Conservation (phyloP, 2,797 vertebrate genomes). For the Microtus californicus region DNA sequence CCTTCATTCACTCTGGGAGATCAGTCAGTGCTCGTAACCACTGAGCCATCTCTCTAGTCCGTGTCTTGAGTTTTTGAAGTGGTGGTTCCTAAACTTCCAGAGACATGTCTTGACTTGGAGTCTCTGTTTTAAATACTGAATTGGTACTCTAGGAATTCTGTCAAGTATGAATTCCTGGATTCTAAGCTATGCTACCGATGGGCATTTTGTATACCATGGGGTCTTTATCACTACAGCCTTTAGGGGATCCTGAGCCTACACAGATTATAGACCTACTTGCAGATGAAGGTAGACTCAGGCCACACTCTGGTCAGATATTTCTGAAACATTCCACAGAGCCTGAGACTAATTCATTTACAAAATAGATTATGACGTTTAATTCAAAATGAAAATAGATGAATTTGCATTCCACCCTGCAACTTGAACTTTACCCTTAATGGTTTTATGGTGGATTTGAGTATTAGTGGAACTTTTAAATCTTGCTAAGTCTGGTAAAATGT, state of each 20-base stretch:
- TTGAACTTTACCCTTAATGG: neutral
- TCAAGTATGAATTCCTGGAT: neutral
- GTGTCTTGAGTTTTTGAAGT: neutral
- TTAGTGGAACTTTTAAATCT: neutral
- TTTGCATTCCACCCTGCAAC: neutral
- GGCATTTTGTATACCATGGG: neutral
- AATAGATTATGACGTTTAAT: neutral
- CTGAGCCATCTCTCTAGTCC: neutral
- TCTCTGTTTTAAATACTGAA: neutral
- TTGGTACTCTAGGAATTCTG: neutral
- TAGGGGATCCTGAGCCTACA: neutral
- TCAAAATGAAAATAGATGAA: neutral
- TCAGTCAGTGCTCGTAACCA: neutral
- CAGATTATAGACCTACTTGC: neutral
- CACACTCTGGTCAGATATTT: neutral
- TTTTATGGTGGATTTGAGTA: neutral
- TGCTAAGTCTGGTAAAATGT: constrained; percentile 28
- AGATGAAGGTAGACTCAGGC: neutral
- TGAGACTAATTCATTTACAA: neutral
- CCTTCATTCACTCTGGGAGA: neutral
- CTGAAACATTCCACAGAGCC: neutral
- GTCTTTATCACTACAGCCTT: neutral
- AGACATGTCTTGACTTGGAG: neutral
- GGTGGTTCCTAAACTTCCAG: neutral
- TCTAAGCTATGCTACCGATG: neutral